These are phyloP conservation scores for Thysanoteuthis rhombus DNA, from an alignment of 2,888 invertebrate genomes.

Conservation along the genomic window DNA sequence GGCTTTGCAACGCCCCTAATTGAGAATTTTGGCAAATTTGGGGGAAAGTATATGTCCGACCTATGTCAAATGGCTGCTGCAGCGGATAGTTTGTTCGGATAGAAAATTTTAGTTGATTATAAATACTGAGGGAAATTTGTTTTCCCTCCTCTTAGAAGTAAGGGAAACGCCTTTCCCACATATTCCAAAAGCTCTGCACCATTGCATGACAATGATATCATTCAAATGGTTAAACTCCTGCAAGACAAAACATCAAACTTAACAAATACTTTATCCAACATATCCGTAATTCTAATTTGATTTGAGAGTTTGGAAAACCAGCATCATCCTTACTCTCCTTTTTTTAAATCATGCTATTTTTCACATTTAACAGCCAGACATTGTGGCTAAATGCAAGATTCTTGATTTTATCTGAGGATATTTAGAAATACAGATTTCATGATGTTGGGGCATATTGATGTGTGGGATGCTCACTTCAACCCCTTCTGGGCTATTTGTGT, in stretches of 20 bases:
- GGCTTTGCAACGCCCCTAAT: no score
- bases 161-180: no score
- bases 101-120: no score
- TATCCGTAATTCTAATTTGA: background rate
- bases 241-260: background rate
- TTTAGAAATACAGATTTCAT: background rate
- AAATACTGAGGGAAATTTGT: no score
- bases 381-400: background rate
- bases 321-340: background rate
- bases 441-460: background rate
- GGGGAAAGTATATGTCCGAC: no score
- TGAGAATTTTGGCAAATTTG: no score
- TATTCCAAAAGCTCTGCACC: no score
- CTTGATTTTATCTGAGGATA: background rate
- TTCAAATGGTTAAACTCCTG: background rate
- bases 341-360: background rate
- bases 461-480: background rate
- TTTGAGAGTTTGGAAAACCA: background rate
- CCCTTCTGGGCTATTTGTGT: background rate
- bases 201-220: background rate
- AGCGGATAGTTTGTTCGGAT: no score
- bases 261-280: background rate
- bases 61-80: no score
- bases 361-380: background rate
- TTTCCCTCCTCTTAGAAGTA: no score